phyloP scores from a whole-genome alignment of 2,888 invertebrate species.

The Lithophane leautieri region DNA sequence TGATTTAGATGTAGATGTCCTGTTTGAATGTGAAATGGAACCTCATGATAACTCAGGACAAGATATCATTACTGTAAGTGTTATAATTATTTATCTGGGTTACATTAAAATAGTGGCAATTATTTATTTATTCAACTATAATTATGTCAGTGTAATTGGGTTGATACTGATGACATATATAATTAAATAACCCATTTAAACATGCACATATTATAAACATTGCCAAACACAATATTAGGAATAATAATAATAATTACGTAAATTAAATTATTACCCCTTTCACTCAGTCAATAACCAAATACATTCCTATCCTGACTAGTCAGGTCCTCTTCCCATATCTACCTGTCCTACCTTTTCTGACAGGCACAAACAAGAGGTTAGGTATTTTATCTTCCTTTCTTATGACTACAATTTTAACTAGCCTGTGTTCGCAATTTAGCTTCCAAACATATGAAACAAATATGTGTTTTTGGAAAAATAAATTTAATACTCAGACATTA shows the following conservation, averaged over 20 bases:
- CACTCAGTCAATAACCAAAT: background rate
- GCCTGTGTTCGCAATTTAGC: background rate
- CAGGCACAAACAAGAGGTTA: background rate
- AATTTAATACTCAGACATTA: too few relatives aligned
- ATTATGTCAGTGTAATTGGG: too few relatives aligned
- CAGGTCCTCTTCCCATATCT: too few relatives aligned
- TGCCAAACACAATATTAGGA: background rate
- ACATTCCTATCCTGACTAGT: too few relatives aligned
- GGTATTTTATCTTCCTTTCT: background rate
- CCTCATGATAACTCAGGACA: slow-evolving; percentile 79
- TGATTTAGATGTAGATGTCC: slow-evolving; percentile 83
- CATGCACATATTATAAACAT: background rate
- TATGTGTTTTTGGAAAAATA: background rate
- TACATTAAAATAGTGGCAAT: background rate
- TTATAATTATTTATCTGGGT: background rate
- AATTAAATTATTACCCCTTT: background rate
- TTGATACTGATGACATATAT: background rate
- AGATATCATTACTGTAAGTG: slow-evolving; percentile 79
- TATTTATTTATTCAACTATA: background rate
- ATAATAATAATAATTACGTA: background rate
- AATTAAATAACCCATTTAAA: background rate
- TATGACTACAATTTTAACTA: background rate
- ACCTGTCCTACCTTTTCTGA: too few relatives aligned
- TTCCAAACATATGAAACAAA: background rate
- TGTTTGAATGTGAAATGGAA: slow-evolving; percentile 88